Evolutionary conservation across 2,113 vertebrate species (phyloP).

Genomic region (Forbesichthys agassizii): DNA sequence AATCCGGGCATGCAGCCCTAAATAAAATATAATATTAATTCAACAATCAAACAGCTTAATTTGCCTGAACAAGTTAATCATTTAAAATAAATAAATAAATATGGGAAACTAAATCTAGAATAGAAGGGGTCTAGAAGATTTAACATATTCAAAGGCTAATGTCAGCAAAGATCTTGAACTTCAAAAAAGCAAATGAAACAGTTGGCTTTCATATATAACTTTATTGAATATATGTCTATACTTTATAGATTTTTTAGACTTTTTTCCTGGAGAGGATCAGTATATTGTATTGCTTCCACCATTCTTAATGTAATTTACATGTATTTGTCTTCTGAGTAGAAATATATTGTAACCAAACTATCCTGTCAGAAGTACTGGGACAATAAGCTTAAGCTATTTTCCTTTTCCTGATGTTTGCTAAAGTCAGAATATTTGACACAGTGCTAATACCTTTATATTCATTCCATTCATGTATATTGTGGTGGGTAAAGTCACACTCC

Average conservation of each 20-base stretch:
- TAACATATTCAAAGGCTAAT: no score
- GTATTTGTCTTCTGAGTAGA: conserved; percentile 30
- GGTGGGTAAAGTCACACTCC: no score
- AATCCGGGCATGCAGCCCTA: no score
- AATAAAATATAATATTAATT: no score
- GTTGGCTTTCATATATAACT: conserved; percentile 65
- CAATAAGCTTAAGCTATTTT: conserved; percentile 6
- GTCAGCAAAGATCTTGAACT: no score
- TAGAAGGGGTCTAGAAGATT: no score
- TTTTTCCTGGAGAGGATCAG: conserved; percentile 68
- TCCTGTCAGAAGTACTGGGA: conserved; percentile 47
- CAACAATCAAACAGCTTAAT: no score
- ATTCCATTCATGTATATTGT: no score
- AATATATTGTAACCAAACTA: conserved; percentile 18
- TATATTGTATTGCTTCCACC: conserved; percentile 73
- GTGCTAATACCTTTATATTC: neutral
- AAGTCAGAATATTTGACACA: neutral
- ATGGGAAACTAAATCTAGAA: no score
- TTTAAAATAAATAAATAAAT: no score
- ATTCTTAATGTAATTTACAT: conserved; percentile 35
- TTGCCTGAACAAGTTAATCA: no score
- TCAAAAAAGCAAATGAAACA: conserved; percentile 39
- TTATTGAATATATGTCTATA: conserved; percentile 72
- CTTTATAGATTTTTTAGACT: conserved; percentile 49
- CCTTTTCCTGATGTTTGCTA: neutral